Evolutionary conservation across 1,140 invertebrate species (phyloP).

Genomic region (Pachyrhynchus sulphureomaculatus): DNA sequence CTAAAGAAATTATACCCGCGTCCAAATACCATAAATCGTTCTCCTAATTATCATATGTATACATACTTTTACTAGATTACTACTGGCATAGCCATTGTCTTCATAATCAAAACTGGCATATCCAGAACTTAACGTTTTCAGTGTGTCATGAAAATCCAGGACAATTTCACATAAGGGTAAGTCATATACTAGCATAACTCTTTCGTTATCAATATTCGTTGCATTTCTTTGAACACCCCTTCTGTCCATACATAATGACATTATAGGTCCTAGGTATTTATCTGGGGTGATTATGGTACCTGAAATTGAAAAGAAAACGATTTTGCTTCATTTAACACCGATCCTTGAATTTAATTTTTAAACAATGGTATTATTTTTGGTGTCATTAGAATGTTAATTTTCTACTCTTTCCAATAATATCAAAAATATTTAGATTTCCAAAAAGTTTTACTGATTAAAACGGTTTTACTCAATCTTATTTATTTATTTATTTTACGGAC

Average conservation of each 20-base stretch:
- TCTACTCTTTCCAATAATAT: no score
- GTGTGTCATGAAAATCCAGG: slow-evolving; percentile 89
- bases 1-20: no score
- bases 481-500: no score
- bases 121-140: slow-evolving; percentile 89
- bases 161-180: slow-evolving; percentile 93
- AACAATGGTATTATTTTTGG: no score
- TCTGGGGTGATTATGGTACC: slow-evolving; percentile 89
- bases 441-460: no score
- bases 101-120: slow-evolving; percentile 99
- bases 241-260: slow-evolving; percentile 73
- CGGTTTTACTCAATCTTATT: neutral
- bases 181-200: slow-evolving; percentile 78
- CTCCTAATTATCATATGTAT: no score
- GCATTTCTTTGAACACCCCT: slow-evolving; percentile 75
- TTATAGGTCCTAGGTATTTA: slow-evolving; percentile 68
- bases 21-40: no score
- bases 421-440: no score
- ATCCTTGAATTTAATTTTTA: no score
- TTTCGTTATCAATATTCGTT: slow-evolving; percentile 77
- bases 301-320: no score
- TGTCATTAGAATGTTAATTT: no score
- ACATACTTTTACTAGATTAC: slow-evolving; percentile 71
- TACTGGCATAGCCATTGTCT: slow-evolving; percentile 77
- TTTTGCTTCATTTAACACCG: no score